Base-by-base conservation (phyloP, 2,888 invertebrate species). In the Folsomia candida region DNA sequence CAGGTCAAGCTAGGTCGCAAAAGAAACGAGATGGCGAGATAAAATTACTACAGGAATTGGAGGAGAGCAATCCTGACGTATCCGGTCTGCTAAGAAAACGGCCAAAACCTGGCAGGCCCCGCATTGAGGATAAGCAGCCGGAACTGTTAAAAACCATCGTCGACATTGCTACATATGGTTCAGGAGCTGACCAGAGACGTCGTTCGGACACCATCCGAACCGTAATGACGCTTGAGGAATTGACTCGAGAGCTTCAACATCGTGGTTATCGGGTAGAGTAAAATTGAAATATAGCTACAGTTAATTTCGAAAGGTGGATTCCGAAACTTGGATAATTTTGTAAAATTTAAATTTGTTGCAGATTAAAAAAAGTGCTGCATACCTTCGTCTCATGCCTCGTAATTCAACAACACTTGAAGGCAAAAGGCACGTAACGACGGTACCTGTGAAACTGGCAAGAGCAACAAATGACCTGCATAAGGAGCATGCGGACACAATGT, bases 401-500 rank as follows among this genome's bases (percentile, higher is more conserved):
- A 26, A 61, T n/a, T 22, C 25, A 14, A 67, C 67, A 18, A 58
- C 69, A 9, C 9, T n/a, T 4, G 60, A 77, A 62, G 71, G 76
- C 37, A 69, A 72, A 68, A 25, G 70, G 47, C 78, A 69, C 47
- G 73, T 71, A 27, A 65, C n/a, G 1, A 75, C 74, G 4, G 77
- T 73, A 20, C 75, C 77, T 20, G 76, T 77, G 1, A 71, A 68
- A 27, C 68, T 78, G 18, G 20, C 29, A 22, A 28, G 54, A n/a
- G 71, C 77, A 1, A 22, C 11, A 22, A 77, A 77, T 64, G 67
- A 76, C 59, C 51, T 26, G 27, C 72, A 68, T 60, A 79, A 80
- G 51, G 63, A 58, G 26, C 81, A 82, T 72, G 60, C 67, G 9
- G 81, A 82, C 74, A 71, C 72, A 22, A 65, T 78, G 6, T 82